These are phyloP conservation scores for Heliconius hewitsoni DNA, from an alignment of 1,140 invertebrate species.

Conservation along the genomic window DNA sequence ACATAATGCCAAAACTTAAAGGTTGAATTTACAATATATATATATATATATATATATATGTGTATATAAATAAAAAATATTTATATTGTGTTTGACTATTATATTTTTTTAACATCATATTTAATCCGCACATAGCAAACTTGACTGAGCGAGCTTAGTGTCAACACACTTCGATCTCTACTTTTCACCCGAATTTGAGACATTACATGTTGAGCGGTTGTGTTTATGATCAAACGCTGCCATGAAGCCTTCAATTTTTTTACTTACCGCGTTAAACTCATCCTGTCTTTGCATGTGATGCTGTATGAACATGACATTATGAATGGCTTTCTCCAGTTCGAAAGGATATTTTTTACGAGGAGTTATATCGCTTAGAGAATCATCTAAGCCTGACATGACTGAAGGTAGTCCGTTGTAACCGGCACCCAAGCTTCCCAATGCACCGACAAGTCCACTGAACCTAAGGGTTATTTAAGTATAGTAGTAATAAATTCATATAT, in stretches of 20 bases:
- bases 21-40: no score
- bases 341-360: constrained; percentile 93
- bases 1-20: no score
- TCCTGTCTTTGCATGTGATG: constrained; percentile 96
- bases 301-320: constrained; percentile 97
- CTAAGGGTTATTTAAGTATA: constrained; percentile 63
- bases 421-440: constrained; percentile 83
- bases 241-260: background rate
- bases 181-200: no score
- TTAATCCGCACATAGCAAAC: no score
- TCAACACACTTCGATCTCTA: no score
- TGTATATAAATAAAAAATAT: no score
- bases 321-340: constrained; percentile 95
- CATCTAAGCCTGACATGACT: constrained; percentile 90
- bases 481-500: background rate
- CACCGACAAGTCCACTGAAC: constrained; percentile 86
- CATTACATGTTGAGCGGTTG: no score
- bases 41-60: no score
- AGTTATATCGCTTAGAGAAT: constrained; percentile 90
- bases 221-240: no score
- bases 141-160: no score
- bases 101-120: no score
- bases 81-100: no score
- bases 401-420: constrained; percentile 90
- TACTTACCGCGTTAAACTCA: constrained; percentile 94